A percentile compares a stretch with the other conserved stretches of the same genome.
These are phyloP conservation scores for Drosophila emarginata DNA, from an alignment of 2,888 invertebrate genomes.

Conservation along the genomic window DNA sequence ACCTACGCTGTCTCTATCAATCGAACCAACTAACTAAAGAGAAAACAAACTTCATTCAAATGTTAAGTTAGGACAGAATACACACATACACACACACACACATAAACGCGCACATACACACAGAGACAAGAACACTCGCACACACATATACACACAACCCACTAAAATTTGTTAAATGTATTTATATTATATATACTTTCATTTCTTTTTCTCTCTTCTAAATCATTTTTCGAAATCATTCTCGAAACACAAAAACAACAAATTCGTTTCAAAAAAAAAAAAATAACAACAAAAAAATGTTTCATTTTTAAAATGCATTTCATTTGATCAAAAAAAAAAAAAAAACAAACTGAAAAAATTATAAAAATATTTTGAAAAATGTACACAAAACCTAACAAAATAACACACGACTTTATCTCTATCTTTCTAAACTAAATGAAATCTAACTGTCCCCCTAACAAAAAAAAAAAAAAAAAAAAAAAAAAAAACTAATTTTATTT, in stretches of 20 bases:
- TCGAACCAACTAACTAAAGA: neutral
- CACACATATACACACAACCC: conserved; percentile 57
- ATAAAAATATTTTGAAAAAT: conserved; percentile 39
- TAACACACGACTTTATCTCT: conserved; percentile 43
- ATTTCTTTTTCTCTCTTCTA: conserved; percentile 81
- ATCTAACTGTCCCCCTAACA: conserved; percentile 48
- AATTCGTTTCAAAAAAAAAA: conserved; percentile 45
- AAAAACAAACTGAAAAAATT: conserved; percentile 25
- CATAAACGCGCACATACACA: conserved; percentile 8
- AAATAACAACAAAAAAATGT: conserved; percentile 34
- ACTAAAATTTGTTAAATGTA: conserved; percentile 79
- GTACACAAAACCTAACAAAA: conserved; percentile 33
- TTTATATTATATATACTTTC: conserved; percentile 82
- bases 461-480: conserved; percentile 53
- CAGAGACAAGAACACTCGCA: conserved; percentile 17
- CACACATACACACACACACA: conserved; percentile 22
- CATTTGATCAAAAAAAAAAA: conserved; percentile 64
- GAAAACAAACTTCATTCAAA: neutral
- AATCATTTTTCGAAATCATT: conserved; percentile 76
- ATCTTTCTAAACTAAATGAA: conserved; percentile 21
- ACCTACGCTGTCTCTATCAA: conserved; percentile 5
- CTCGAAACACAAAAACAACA: conserved; percentile 63
- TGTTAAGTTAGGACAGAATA: neutral
- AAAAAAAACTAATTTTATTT: conserved; percentile 55
- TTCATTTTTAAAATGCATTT: conserved; percentile 69